A percentile compares a stretch with the other conserved stretches of the same genome.
phyloP scores from a whole-genome alignment of 1,140 invertebrate species.

The Listronotus bonariensis region DNA sequence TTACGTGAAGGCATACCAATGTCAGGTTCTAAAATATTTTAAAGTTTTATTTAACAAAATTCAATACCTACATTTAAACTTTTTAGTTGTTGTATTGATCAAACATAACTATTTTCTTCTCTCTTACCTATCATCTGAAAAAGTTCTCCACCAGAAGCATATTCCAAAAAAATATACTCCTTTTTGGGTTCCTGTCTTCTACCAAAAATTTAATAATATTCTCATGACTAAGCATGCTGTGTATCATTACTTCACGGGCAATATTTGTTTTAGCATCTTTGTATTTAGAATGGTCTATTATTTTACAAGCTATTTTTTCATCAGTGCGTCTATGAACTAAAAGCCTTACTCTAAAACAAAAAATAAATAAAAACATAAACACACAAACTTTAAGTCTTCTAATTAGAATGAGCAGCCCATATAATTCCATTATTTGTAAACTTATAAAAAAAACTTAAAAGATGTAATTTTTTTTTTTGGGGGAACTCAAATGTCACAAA shows the following conservation, averaged over 20 bases:
- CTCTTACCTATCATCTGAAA: slow-evolving; percentile 92
- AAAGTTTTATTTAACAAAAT: too few species aligned
- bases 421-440: too few species aligned
- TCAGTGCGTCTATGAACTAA: slow-evolving; percentile 81
- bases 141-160: slow-evolving; percentile 93
- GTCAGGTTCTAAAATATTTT: slow-evolving; percentile 79
- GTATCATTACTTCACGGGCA: slow-evolving; percentile 83
- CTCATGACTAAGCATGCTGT: slow-evolving; percentile 81
- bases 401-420: too few species aligned
- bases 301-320: slow-evolving; percentile 92
- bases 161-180: slow-evolving; percentile 95
- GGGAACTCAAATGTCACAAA: too few species aligned
- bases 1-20: slow-evolving; percentile 80
- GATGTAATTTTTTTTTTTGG: too few species aligned
- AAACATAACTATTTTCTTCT: background rate
- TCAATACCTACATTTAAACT: too few species aligned
- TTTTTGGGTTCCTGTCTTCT: slow-evolving; percentile 74
- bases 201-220: slow-evolving; percentile 90
- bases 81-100: too few species aligned
- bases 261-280: slow-evolving; percentile 70
- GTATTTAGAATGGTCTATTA: slow-evolving; percentile 77
- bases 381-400: too few species aligned
- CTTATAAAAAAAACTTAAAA: too few species aligned
- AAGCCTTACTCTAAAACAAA: slow-evolving; percentile 81
- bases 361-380: too few species aligned